Evolutionary conservation across 2,888 invertebrate genomes (phyloP), one percentile per base, ranked within the genome.

Genomic region (Chrysolina oricalcia): DNA sequence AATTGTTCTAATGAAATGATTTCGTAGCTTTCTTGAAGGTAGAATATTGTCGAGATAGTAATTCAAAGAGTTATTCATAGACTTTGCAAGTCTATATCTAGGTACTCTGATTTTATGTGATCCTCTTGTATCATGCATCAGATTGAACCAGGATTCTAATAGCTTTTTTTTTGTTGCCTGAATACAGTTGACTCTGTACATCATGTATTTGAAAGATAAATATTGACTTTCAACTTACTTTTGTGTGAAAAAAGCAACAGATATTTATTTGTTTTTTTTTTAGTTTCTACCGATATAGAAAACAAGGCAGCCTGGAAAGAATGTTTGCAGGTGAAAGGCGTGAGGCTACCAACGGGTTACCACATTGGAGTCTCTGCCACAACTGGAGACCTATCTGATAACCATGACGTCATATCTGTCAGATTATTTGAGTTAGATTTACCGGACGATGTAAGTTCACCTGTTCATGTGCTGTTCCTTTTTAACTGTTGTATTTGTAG

Each of bases 351-450:
- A 0, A 97, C 98, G 0, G 97, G 97, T 0, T 99, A 98, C 89
- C 98, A 92, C 89, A 95, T 98, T 88, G 99, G 99, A 1, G 91
- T 97, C 5, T 94, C 98, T 0, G 97, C 99, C 0, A 98, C 98
- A 0, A 99, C 99, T 0, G 99, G 99, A 1, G 98, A 99, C 87
- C 90, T 99, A 62, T 94, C 96, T 77, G 99, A 99, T 90, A 97
- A 96, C 88, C 99, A 99, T 88, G 99, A 99, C 88, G 92, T 99
- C 77, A 91, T 97, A 78, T 94, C 97, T 1, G 92, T 99, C 77
- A 96, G 97, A 89, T 92, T 98, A 86, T 99, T 95, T 86, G 98
- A 99, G 87, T 90, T 99, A 74, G 98, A 98, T 86, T 89, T 94
- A 70, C 92, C 95, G 70, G 92, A 93, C 77, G 93, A 92, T 86